Evolutionary conservation across 2,113 vertebrate species (phyloP).

Genomic region (Brachypteracias leptosomus): DNA sequence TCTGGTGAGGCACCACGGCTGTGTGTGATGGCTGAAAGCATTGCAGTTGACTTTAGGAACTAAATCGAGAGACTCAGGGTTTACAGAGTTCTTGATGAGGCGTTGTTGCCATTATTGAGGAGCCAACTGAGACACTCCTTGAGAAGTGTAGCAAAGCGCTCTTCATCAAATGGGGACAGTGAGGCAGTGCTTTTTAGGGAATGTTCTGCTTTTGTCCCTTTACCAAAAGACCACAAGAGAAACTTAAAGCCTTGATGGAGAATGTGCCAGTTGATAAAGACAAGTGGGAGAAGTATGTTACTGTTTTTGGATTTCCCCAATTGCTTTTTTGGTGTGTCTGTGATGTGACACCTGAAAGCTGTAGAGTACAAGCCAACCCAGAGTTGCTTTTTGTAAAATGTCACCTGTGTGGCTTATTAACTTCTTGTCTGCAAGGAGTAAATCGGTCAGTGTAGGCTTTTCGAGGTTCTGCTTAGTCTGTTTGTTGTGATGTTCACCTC

Average conservation of each 20-base stretch:
- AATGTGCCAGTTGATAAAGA: not conserved
- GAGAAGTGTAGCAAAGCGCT: not conserved
- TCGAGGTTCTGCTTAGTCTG: not conserved
- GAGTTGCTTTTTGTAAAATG: not conserved
- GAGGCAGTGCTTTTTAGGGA: not conserved
- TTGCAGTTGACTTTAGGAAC: not conserved
- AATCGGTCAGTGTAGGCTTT: not conserved
- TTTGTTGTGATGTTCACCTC: not conserved
- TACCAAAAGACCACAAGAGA: not conserved
- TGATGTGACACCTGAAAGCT: not conserved
- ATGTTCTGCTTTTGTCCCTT: not conserved
- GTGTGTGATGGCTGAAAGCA: not conserved
- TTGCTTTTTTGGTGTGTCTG: not conserved
- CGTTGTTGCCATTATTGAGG: not conserved
- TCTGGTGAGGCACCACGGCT: conserved; percentile 80
- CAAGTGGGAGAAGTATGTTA: not conserved
- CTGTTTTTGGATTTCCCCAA: not conserved
- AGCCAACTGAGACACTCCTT: not conserved
- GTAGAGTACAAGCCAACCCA: not conserved
- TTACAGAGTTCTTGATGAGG: not conserved
- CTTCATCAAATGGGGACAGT: not conserved
- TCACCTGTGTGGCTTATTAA: not conserved
- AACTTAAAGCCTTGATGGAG: not conserved
- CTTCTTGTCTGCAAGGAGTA: not conserved
- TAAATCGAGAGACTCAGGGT: not conserved